Evolutionary conservation across 2,888 invertebrate genomes (phyloP).

Genomic region (Meloe dianella): DNA sequence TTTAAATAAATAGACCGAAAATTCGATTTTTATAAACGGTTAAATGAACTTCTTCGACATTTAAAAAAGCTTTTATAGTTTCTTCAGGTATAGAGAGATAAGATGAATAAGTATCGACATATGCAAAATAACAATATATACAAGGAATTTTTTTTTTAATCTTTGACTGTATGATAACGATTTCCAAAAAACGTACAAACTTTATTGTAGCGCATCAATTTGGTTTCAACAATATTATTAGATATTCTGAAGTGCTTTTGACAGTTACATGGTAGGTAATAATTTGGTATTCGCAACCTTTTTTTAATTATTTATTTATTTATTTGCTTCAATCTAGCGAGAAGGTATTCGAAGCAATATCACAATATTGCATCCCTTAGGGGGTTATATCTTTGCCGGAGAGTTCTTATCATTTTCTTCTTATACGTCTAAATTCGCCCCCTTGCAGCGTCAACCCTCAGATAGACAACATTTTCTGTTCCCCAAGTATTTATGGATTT

Average conservation of each 20-base stretch:
- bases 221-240: slow-evolving; percentile 7
- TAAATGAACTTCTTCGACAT: no score
- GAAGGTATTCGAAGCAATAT: slow-evolving; percentile 42
- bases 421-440: slow-evolving; percentile 9
- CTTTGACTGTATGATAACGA: no score
- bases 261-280: slow-evolving; percentile 11
- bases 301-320: slow-evolving; percentile 43
- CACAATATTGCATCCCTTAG: slow-evolving; percentile 35
- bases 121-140: no score
- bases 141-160: no score
- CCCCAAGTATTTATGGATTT: slow-evolving; percentile 39
- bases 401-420: slow-evolving; percentile 27
- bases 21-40: no score
- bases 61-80: no score
- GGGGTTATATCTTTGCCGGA: slow-evolving; percentile 19
- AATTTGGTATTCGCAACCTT: slow-evolving; percentile 30
- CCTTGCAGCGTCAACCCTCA: background rate
- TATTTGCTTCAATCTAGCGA: slow-evolving; percentile 37
- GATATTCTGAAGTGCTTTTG: slow-evolving; percentile 22
- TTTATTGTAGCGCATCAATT: no score
- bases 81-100: no score
- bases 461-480: background rate
- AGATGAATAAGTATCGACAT: no score
- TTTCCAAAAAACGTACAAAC: no score
- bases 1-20: no score